Base-by-base conservation (phyloP, 2,888 invertebrate species). In the Oscheius sp. region DNA sequence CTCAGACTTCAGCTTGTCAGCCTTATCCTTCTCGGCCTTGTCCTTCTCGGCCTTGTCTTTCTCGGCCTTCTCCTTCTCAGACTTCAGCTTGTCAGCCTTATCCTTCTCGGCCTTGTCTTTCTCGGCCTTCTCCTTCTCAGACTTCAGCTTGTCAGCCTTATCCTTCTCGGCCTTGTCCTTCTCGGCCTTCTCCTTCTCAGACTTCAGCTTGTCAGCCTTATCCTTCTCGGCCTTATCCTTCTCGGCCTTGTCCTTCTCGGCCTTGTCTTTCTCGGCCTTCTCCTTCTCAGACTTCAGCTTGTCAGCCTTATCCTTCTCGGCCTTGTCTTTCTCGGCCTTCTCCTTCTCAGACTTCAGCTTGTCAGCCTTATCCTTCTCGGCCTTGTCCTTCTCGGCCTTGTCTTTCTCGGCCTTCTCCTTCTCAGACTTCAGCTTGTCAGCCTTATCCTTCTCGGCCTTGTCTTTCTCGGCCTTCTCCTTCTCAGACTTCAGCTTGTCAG, bases 341-440 rank as follows among this genome's bases (percentile, higher is more conserved):
- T 65, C 42, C 46, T 65, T 65, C 25, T 53, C 65, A 12, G 57
- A 15, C 64, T 69, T 64, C 1, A 46, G 53, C 63, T 72, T 69
- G 37, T 58, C 61, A n/a, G 63, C 70, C 15, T 53, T 61, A n/a
- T 66, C 50, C 45, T 61, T 57, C 23, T 66, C 50, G 23, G 57
- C 50, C 33, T 73, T 63, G 10, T 48, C 29, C 17, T 73, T 58
- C 17, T 65, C 67, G 42, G 52, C 20, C 57, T 73, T 58, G 48
- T 69, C 52, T 4, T 64, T 70, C 17, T 65, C 63, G 27, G 27
- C 45, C 58, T 72, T 58, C n/a, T 69, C 69, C 48, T 72, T 52
- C 42, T 70, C 70, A n/a, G 65, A 64, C 53, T 70, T 63, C 27
- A 55, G 48, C 27, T 69, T 55, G 20, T 48, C 61, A n/a, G 53